Conservation (phyloP, 2,797 vertebrate genomes). For the Esox masquinongy region DNA sequence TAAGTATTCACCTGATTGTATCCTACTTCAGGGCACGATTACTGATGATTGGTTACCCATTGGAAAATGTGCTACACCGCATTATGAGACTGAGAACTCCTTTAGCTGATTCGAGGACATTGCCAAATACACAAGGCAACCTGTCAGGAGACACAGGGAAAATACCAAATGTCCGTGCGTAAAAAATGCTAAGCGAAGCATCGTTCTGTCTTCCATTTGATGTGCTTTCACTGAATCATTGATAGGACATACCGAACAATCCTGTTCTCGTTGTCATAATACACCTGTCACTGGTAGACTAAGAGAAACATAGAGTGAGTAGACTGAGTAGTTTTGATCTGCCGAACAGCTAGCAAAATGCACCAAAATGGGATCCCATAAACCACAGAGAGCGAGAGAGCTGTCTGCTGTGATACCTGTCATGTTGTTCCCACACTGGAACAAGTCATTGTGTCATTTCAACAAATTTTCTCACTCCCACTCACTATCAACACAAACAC, state of each 20-base stretch:
- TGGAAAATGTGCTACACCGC: neutral
- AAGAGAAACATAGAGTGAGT: conserved; percentile 52
- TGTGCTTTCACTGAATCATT: conserved; percentile 75
- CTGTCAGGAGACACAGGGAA: conserved; percentile 71
- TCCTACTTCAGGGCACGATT: neutral
- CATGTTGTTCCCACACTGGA: neutral
- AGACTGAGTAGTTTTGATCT: conserved; percentile 47
- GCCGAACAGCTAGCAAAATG: conserved; percentile 35
- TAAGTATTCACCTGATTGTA: neutral
- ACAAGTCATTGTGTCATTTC: neutral
- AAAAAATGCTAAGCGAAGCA: conserved; percentile 63
- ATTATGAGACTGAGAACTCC: neutral
- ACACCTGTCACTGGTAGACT: conserved; percentile 66
- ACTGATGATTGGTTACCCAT: neutral
- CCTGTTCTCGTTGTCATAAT: conserved; percentile 63
- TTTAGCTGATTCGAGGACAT: neutral
- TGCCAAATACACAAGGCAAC: conserved; percentile 14
- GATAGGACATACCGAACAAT: conserved; percentile 76
- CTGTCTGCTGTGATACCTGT: neutral
- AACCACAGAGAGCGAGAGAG: neutral
- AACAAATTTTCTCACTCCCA: neutral
- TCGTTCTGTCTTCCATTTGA: conserved; percentile 61
- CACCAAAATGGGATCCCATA: conserved; percentile 21
- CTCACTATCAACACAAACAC: conserved; percentile 1
- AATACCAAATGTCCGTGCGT: conserved; percentile 65